phyloP scores from a whole-genome alignment of 1,140 invertebrate genomes.

The Teleogryllus occipitalis region DNA sequence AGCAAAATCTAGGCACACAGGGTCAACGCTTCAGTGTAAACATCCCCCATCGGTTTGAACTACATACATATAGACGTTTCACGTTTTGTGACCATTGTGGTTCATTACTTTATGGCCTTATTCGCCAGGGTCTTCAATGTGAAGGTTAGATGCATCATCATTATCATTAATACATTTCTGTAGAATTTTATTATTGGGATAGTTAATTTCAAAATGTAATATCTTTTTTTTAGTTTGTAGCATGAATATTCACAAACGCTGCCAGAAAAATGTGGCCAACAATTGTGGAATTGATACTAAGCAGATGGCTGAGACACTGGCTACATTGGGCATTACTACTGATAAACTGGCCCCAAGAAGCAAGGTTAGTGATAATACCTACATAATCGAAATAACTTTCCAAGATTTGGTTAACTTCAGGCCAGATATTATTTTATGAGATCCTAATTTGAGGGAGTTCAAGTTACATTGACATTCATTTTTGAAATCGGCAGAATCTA shows the following conservation, averaged over 20 bases:
- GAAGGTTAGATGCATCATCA: constrained; percentile 55
- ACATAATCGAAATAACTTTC: not conserved
- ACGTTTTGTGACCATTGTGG: constrained; percentile 99
- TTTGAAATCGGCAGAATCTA: too few relatives aligned
- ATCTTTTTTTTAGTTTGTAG: constrained; percentile 64
- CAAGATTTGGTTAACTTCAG: too few relatives aligned
- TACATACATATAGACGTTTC: constrained; percentile 93
- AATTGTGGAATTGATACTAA: constrained; percentile 97
- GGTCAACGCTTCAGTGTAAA: constrained; percentile 94
- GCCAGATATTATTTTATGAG: too few relatives aligned
- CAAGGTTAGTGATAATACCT: constrained; percentile 3
- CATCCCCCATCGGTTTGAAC: constrained; percentile 87
- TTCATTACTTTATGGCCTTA: constrained; percentile 88
- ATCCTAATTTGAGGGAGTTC: too few relatives aligned
- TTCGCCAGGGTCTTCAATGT: constrained; percentile 95
- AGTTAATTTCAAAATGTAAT: too few relatives aligned
- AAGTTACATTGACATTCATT: too few relatives aligned
- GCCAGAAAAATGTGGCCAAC: constrained; percentile 98
- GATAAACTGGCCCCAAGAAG: constrained; percentile 38
- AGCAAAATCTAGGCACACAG: constrained; percentile 41
- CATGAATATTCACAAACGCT: constrained; percentile 98
- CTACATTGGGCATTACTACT: constrained; percentile 85
- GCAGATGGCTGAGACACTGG: constrained; percentile 87
- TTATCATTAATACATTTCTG: not conserved
- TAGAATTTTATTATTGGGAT: too few relatives aligned